Evolutionary conservation across 2,888 invertebrate species (phyloP), one percentile per base, ranked within the genome.

Genomic region (Lasioglossum leucozonium): DNA sequence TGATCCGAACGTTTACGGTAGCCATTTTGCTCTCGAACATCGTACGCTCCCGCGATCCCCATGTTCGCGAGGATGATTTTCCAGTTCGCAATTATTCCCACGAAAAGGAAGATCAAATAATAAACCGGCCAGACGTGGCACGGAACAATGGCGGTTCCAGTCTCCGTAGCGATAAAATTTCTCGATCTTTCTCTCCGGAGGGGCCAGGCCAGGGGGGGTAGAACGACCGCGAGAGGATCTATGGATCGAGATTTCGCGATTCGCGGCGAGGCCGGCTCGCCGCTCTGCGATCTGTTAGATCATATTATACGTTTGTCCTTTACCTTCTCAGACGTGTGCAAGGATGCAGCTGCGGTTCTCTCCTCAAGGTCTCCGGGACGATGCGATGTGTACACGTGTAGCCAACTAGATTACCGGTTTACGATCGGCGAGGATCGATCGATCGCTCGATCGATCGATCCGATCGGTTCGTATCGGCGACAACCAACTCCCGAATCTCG

Each of bases 261-360:
- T 91, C 88, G 87, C 87, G 87, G 30, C 89, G 87, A 85, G 79
- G 72, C 71, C 74, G 72, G 73, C 67, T 81, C 58, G 84, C 82
- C 58, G 85, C 82, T 65, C 30, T 81, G 81, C 87, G 87, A 88
- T 88, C 84, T 86, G 84, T 90, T 87, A 86, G 81, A 91, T 87
- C 90, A 89, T 90, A 90, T 90, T 92, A 91, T 92, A 91, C 79
- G 91, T 90, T 91, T 92, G 89, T 92, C 91, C 90, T 91, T 91
- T 91, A 91, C 92, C 91, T 92, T 92, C 87, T 88, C 87, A n/a
- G 88, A 86, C 86, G 81, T 81, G 82, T 85, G 91, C 85, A 85
- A 83, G 82, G 92, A 89, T 91, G 92, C 92, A 92, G 91, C 92
- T 92, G 92, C 90, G 87, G 88, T 81, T 82, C 87, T 82, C 83